These are phyloP conservation scores for Heliconius eleuchia DNA, from an alignment of 1,140 invertebrate genomes.

Conservation along the genomic window DNA sequence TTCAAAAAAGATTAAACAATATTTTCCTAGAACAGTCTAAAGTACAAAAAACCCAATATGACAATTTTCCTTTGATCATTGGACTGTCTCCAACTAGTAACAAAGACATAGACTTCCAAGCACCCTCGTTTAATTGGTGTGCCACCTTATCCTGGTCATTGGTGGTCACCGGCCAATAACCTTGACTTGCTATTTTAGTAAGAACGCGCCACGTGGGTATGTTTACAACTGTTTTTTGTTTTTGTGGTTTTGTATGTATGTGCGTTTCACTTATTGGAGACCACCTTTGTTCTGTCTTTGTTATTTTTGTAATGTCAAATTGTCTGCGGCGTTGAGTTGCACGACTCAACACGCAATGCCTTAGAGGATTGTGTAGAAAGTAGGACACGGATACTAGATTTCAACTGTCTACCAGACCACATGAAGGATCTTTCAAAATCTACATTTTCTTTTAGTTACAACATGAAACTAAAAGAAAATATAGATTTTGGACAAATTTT, in stretches of 20 bases:
- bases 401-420: too few relatives aligned
- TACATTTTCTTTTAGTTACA: too few relatives aligned
- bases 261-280: background rate
- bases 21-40: conserved; percentile 29
- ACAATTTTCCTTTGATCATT: conserved; percentile 13
- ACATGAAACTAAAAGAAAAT: too few relatives aligned
- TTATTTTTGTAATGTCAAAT: background rate
- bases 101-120: background rate
- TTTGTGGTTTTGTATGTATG: background rate
- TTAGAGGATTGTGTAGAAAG: too few relatives aligned
- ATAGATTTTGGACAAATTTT: too few relatives aligned
- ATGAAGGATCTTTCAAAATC: too few relatives aligned
- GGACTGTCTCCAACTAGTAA: conserved; percentile 18
- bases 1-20: background rate
- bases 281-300: background rate
- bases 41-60: conserved; percentile 18
- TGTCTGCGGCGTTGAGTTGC: background rate
- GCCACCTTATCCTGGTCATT: background rate
- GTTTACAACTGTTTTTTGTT: conserved; percentile 31
- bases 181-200: conserved; percentile 31
- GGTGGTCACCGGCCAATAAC: conserved; percentile 27
- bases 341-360: too few relatives aligned
- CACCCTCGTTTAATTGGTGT: background rate
- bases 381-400: too few relatives aligned
- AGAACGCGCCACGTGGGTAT: conserved; percentile 39